These are phyloP conservation scores for Conger conger DNA, from an alignment of 2,113 vertebrate species.

Conservation along the genomic window DNA sequence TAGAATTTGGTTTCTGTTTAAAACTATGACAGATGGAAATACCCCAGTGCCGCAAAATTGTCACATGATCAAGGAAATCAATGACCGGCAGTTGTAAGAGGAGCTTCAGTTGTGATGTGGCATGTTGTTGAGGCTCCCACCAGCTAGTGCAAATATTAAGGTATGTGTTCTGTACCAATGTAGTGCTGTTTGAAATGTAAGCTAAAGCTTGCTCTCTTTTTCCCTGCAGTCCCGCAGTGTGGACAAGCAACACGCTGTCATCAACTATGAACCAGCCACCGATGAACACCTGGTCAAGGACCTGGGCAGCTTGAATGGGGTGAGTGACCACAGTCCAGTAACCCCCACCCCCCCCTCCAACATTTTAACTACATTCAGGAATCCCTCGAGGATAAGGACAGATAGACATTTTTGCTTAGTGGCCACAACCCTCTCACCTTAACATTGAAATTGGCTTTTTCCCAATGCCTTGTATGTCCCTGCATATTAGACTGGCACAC, in stretches of 20 bases:
- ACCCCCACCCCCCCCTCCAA: background rate
- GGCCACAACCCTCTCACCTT: background rate
- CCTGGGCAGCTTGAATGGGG: slow-evolving; percentile 91
- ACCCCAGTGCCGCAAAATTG: background rate
- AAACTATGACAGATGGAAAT: background rate
- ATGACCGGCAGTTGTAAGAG: background rate
- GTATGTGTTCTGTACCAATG: background rate
- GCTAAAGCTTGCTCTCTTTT: background rate
- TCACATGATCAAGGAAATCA: background rate
- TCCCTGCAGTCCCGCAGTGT: slow-evolving; percentile 87
- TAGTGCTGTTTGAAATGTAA: background rate
- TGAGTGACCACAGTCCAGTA: slow-evolving; percentile 59
- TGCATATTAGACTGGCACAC: background rate
- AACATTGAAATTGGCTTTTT: background rate
- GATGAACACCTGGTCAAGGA: slow-evolving; percentile 96
- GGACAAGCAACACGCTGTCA: slow-evolving; percentile 95
- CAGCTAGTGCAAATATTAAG: background rate
- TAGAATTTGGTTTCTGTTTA: background rate
- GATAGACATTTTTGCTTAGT: too few species aligned
- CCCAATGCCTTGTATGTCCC: background rate
- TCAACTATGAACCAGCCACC: slow-evolving; percentile 88
- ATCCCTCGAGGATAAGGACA: background rate
- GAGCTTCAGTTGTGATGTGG: background rate
- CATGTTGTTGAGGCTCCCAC: background rate
- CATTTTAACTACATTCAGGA: background rate